phyloP scores from a whole-genome alignment of 23 tunicate genomes.

The Phallusia fumigata region DNA sequence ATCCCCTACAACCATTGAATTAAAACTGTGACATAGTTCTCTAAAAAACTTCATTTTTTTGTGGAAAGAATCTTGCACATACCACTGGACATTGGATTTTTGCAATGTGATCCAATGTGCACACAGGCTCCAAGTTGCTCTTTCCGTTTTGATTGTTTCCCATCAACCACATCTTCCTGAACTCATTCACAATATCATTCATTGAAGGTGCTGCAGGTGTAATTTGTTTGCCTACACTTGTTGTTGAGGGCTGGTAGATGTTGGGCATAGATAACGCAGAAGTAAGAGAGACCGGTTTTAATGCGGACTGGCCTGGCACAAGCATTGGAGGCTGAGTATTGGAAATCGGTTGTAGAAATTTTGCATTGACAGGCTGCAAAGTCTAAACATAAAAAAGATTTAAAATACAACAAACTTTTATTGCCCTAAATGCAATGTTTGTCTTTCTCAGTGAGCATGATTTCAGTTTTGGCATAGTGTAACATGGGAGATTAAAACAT shows the following conservation, averaged over 20 bases:
- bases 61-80: no score
- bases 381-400: no score
- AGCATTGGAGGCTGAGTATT: not conserved
- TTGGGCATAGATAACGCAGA: not conserved
- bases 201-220: not conserved
- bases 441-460: no score
- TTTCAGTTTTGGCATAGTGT: no score
- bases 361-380: no score
- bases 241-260: not conserved
- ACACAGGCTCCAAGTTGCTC: slow-evolving; percentile 57
- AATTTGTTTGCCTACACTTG: not conserved
- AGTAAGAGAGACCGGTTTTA: not conserved
- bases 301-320: not conserved
- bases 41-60: no score
- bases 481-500: no score
- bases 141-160: slow-evolving; percentile 49
- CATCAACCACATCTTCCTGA: not conserved
- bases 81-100: slow-evolving; percentile 92
- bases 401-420: no score
- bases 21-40: no score
- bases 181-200: not conserved
- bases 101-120: slow-evolving; percentile 78
- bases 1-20: no score
- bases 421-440: no score
- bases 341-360: not conserved